A percentile compares a stretch with the other conserved stretches of the same genome.
Conservation (phyloP, 2,113 vertebrate genomes). For the Paracanthobrama guichenoti region DNA sequence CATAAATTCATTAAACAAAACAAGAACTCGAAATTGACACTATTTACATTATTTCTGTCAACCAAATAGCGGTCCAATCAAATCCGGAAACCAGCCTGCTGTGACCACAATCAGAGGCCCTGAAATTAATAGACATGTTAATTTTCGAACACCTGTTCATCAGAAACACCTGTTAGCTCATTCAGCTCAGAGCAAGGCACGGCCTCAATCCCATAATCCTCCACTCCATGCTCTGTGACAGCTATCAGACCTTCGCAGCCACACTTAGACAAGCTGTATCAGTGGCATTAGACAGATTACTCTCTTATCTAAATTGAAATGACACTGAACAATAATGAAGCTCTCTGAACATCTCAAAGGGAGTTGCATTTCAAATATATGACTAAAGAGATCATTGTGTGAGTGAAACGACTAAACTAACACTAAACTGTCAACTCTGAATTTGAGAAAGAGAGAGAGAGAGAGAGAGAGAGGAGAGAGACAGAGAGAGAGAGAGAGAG, state of each 20-base stretch:
- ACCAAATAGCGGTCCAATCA: background rate
- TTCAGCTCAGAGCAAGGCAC: background rate
- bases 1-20: background rate
- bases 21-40: background rate
- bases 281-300: conserved; percentile 38
- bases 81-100: background rate
- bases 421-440: background rate
- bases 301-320: conserved; percentile 48
- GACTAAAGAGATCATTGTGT: background rate
- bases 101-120: background rate
- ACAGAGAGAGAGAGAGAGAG: too few relatives aligned
- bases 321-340: conserved; percentile 40
- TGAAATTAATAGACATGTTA: background rate
- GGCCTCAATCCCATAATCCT: conserved; percentile 37
- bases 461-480: too few relatives aligned
- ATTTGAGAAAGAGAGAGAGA: background rate
- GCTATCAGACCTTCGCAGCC: conserved; percentile 18
- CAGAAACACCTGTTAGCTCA: conserved; percentile 16
- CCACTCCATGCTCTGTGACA: background rate
- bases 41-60: background rate
- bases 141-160: background rate
- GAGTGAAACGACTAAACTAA: background rate
- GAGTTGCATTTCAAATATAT: background rate
- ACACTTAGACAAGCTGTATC: conserved; percentile 33
- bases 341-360: background rate